Evolutionary conservation across 2,888 invertebrate species (phyloP).

Genomic region (Brachylomia viminalis): DNA sequence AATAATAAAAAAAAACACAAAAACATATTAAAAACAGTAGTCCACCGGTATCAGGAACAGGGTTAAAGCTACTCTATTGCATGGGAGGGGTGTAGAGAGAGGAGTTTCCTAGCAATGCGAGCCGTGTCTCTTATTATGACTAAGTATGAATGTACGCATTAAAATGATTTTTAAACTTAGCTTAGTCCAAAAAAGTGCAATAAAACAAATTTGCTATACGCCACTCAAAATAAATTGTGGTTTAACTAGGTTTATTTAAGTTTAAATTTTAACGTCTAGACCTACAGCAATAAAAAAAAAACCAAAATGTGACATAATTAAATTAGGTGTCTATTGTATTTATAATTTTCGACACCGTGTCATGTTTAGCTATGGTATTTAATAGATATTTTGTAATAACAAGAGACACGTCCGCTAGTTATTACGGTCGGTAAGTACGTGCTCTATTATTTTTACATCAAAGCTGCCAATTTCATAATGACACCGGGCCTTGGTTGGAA

Average conservation of each 20-base stretch:
- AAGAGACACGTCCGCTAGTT: slow-evolving; percentile 72
- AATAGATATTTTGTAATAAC: slow-evolving; percentile 70
- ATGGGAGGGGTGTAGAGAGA: not conserved
- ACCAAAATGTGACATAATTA: slow-evolving; percentile 7
- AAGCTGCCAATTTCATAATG: slow-evolving; percentile 79
- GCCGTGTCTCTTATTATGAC: too few species aligned
- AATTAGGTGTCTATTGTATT: slow-evolving; percentile 26
- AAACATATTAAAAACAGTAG: not conserved
- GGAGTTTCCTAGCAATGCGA: not conserved
- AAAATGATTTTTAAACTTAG: not conserved
- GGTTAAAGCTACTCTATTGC: not conserved
- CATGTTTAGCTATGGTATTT: slow-evolving; percentile 50
- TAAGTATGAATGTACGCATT: too few species aligned
- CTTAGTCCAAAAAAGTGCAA: not conserved
- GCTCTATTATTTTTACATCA: slow-evolving; percentile 82
- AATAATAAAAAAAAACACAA: not conserved
- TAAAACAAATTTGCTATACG: not conserved
- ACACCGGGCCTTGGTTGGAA: slow-evolving; percentile 72
- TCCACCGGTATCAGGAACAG: not conserved
- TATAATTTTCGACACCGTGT: slow-evolving; percentile 37
- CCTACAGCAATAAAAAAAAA: not conserved
- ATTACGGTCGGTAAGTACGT: slow-evolving; percentile 77
- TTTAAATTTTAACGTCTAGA: slow-evolving; percentile 1
- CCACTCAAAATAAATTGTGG: not conserved
- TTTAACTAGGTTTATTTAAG: not conserved